Conservation (phyloP, 2,113 vertebrate genomes). For the Toxotes chatareus region DNA sequence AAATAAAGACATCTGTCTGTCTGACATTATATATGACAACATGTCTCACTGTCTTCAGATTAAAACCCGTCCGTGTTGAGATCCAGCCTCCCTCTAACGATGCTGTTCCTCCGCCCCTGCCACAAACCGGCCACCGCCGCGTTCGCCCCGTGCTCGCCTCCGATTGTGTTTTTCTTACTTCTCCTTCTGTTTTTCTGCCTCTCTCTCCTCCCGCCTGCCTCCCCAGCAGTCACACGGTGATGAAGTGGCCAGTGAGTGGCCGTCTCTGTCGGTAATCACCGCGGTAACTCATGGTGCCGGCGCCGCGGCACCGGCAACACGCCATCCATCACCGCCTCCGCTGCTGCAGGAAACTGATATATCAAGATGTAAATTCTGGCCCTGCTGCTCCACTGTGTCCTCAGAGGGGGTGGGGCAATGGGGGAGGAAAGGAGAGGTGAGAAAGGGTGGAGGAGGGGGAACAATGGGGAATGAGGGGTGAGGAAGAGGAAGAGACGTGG, state of each 20-base stretch:
- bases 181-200: constrained; percentile 55
- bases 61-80: neutral
- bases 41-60: neutral
- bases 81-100: neutral
- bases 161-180: constrained; percentile 59
- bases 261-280: constrained; percentile 83
- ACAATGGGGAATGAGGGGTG: neutral
- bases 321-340: constrained; percentile 78
- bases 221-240: constrained; percentile 80
- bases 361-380: constrained; percentile 82
- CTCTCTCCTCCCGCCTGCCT: constrained; percentile 52
- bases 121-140: constrained; percentile 35
- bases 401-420: neutral
- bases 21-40: too few species aligned
- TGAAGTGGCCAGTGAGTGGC: constrained; percentile 81
- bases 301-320: constrained; percentile 63
- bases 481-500: neutral
- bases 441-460: neutral
- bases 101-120: constrained; percentile 21
- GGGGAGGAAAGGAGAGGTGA: neutral
- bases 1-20: too few species aligned
- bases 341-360: constrained; percentile 68
- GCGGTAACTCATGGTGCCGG: constrained; percentile 79
- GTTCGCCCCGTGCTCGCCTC: constrained; percentile 32
- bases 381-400: constrained; percentile 65